These are phyloP conservation scores for Thalassoma bifasciatum DNA, from an alignment of 2,113 vertebrate species.

Conservation along the genomic window DNA sequence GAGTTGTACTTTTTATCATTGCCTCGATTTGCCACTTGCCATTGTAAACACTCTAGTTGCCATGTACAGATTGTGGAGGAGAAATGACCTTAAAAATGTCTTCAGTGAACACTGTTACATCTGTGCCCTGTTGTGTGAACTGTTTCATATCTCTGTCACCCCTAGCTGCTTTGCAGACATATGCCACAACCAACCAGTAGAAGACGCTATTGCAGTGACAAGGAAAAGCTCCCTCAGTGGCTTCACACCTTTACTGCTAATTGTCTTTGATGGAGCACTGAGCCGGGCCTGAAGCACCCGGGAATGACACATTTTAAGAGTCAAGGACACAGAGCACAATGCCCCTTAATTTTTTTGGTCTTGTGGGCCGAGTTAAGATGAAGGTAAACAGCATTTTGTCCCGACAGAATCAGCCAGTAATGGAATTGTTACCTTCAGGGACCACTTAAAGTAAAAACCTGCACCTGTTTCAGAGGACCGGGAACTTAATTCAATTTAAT, in stretches of 20 bases:
- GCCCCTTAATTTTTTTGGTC: constrained; percentile 30
- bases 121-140: background rate
- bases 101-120: background rate
- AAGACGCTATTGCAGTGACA: constrained; percentile 24
- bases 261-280: constrained; percentile 43
- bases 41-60: no score
- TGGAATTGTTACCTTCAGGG: constrained; percentile 63
- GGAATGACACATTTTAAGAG: constrained; percentile 45
- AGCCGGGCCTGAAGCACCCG: constrained; percentile 17
- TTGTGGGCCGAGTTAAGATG: constrained; percentile 35
- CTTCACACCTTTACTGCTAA: constrained; percentile 36
- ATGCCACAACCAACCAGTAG: constrained; percentile 13
- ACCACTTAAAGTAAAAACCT: constrained; percentile 66
- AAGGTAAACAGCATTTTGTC: constrained; percentile 63
- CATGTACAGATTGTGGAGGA: no score
- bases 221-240: constrained; percentile 40
- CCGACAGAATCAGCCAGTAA: constrained; percentile 60
- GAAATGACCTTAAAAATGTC: background rate
- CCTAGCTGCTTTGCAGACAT: background rate
- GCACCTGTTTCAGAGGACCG: constrained; percentile 57
- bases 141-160: background rate
- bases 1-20: no score
- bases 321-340: constrained; percentile 34
- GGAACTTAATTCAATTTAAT: constrained; percentile 72
- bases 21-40: no score